phyloP scores from a whole-genome alignment of 2,888 invertebrate genomes.

The Pantelozetes paolii region DNA sequence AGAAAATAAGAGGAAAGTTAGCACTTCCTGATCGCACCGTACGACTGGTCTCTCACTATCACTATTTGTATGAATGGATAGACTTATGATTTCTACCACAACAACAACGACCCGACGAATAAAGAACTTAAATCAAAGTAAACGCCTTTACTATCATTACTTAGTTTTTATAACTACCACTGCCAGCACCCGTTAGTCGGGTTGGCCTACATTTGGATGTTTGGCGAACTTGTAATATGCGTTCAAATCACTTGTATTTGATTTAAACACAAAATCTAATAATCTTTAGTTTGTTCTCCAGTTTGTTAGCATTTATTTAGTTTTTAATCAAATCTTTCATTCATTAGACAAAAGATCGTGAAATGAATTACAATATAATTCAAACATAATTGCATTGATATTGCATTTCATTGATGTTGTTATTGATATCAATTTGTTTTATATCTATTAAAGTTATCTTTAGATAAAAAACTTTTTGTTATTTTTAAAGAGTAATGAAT shows the following conservation, averaged over 20 bases:
- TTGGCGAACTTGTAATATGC: constrained; percentile 22
- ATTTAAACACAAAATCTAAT: neutral
- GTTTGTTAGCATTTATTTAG: neutral
- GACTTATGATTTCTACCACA: neutral
- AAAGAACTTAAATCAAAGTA: constrained; percentile 7
- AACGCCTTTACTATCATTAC: constrained; percentile 30
- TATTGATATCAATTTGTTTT: too few relatives aligned
- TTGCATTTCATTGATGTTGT: too few relatives aligned
- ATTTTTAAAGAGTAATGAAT: too few relatives aligned
- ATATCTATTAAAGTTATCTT: too few relatives aligned
- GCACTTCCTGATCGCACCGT: constrained; percentile 21
- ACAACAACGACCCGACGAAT: neutral
- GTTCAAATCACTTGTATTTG: constrained; percentile 1
- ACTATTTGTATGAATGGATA: neutral
- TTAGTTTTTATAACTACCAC: constrained; percentile 26
- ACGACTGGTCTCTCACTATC: neutral
- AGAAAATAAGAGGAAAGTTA: neutral
- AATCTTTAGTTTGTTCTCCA: constrained; percentile 17
- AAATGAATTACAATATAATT: neutral
- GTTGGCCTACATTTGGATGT: constrained; percentile 19
- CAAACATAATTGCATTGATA: too few relatives aligned
- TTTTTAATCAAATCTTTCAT: neutral
- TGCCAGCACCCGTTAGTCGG: constrained; percentile 23
- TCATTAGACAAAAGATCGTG: neutral
- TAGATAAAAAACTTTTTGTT: too few relatives aligned